phyloP scores from a whole-genome alignment of 2,113 vertebrate genomes.

The Damaliscus lunatus region DNA sequence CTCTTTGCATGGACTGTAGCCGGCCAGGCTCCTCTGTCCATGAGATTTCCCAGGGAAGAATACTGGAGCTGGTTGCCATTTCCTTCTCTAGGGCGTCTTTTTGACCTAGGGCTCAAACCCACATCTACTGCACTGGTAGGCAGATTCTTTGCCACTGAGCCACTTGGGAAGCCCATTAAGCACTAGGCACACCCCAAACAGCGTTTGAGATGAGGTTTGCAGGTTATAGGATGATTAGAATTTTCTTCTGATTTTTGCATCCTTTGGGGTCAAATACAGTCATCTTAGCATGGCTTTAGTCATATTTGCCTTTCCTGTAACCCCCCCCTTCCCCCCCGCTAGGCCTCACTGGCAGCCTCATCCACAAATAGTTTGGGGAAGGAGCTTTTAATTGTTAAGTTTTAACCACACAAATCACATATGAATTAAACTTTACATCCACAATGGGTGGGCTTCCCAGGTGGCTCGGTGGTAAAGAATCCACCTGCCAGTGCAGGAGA shows the following conservation, averaged over 20 bases:
- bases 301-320: not conserved
- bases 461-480: not conserved
- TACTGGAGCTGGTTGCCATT: not conserved
- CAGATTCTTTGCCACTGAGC: not conserved
- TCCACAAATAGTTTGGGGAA: not conserved
- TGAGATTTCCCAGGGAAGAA: not conserved
- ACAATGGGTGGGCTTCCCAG: not conserved
- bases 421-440: not conserved
- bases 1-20: not conserved
- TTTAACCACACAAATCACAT: conserved; percentile 1
- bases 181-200: not conserved
- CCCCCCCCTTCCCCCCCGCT: no score
- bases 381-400: not conserved
- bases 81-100: not conserved
- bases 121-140: not conserved
- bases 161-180: not conserved
- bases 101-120: not conserved
- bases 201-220: not conserved
- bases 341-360: not conserved
- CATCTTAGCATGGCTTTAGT: not conserved
- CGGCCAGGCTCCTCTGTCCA: not conserved
- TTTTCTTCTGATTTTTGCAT: not conserved
- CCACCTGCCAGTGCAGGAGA: not conserved
- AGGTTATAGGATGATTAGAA: not conserved
- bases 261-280: not conserved